Evolutionary conservation across 2,797 vertebrate genomes (phyloP).

Genomic region (Manis crassicaudata): DNA sequence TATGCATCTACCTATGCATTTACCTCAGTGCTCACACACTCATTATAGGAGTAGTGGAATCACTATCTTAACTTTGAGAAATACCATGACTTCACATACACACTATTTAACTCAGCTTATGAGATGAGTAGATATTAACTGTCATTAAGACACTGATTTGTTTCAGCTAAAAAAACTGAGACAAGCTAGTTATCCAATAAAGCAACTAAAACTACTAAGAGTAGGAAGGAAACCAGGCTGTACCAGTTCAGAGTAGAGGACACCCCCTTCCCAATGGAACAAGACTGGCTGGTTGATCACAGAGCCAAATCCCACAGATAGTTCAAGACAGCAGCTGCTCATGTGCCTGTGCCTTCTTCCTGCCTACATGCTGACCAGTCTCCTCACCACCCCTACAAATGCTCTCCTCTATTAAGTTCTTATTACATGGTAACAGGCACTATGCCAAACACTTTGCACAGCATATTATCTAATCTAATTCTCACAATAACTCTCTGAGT

Average conservation of each 20-base stretch:
- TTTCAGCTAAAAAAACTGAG: constrained; percentile 27
- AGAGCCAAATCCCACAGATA: not conserved
- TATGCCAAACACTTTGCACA: not conserved
- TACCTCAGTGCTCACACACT: constrained; percentile 13
- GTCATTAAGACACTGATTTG: constrained; percentile 2
- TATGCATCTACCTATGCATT: constrained; percentile 30
- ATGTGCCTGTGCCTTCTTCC: not conserved
- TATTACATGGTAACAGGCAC: not conserved
- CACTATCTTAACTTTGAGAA: constrained; percentile 35
- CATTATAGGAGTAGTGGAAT: not conserved
- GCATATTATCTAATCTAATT: not conserved
- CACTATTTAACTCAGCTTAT: not conserved
- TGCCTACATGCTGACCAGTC: not conserved
- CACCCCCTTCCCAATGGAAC: not conserved
- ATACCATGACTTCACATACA: constrained; percentile 30
- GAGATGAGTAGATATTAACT: not conserved
- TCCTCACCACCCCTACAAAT: not conserved
- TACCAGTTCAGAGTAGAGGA: not conserved
- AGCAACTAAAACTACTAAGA: not conserved
- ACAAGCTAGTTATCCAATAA: constrained; percentile 23
- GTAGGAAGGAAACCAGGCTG: not conserved
- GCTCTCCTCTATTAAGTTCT: not conserved
- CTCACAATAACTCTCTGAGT: not conserved
- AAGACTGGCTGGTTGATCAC: not conserved
- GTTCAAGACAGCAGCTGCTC: not conserved